Base-by-base conservation (phyloP, 2,888 invertebrate genomes). In the Omphaloscelis lunosa region DNA sequence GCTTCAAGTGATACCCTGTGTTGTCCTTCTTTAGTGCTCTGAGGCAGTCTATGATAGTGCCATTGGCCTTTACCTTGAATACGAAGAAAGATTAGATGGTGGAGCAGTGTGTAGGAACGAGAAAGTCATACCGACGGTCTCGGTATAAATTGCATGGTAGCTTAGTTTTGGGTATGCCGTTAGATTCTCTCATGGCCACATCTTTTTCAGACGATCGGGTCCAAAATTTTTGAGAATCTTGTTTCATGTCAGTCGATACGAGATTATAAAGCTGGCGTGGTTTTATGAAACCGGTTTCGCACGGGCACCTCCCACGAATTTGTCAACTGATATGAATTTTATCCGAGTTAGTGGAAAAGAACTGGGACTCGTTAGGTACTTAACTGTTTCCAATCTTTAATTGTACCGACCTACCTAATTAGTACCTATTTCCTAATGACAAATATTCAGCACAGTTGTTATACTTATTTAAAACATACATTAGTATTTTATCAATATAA, bases 1-100 rank as follows among this genome's bases (percentile, higher is more conserved):
- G 99, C 92, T 99, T 99, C 89, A 99, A 95, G 92, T 99, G 99
- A 93, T 99, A 99, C 0, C 99, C 99, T 0, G 99, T 99, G 93
- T 99, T 99, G 94, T 99, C 99, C 94, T 99, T 99, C 92, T 99
- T 98, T 88, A 99, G 97, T 0, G 98, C 97, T 77, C 98, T 98
- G 92, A 99, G 97, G 79, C 98, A 98, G 93, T 99, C 98, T 51
- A 99, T 93, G 0, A 99, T 94, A 72, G 98, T 97, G 0, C 99
- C 99, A 92, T 98, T 97, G 0, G 99, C 98, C 94, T 98, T 97
- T 15, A 99, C 98, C 98, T 98, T 56, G 90, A 85, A 78, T 17
- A 66, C 2, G 53, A 72, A 68, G 9, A 48, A 17, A 68, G 0
- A 48, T 63, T 48, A 65, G 1, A 15, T 41, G 9, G 58, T 59